Conservation (phyloP, 2,888 invertebrate genomes). For the Caenorhabditis sulstoni region DNA sequence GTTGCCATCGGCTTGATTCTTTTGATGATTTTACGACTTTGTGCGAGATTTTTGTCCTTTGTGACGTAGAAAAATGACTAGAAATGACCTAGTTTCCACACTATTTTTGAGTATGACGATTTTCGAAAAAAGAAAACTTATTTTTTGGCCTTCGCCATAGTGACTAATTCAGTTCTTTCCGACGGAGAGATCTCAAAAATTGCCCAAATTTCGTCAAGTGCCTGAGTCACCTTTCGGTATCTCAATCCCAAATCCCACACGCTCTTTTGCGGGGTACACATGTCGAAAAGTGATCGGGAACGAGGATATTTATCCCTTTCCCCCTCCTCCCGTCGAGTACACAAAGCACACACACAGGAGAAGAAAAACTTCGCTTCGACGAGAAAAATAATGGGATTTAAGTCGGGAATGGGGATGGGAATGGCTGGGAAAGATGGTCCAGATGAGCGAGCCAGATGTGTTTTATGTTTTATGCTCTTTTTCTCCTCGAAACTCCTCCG, state of each 20-base stretch:
- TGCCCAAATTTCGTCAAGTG: too few species aligned
- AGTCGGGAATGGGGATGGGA: too few species aligned
- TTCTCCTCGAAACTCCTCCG: not conserved
- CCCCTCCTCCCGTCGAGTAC: not conserved
- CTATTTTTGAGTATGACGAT: not conserved
- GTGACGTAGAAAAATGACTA: not conserved
- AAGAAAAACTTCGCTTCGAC: not conserved
- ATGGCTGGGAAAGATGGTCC: not conserved
- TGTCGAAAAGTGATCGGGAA: constrained; percentile 19
- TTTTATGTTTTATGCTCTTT: not conserved
- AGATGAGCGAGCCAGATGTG: constrained; percentile 15
- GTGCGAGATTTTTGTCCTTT: not conserved
- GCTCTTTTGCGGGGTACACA: not conserved
- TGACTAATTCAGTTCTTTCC: too few species aligned
- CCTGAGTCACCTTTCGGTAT: too few species aligned
- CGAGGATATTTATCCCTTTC: constrained; percentile 10
- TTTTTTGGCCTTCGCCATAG: too few species aligned
- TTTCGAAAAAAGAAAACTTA: too few species aligned
- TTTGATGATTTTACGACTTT: constrained; percentile 18
- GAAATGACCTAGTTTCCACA: too few species aligned
- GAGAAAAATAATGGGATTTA: constrained; percentile 5
- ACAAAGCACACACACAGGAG: not conserved
- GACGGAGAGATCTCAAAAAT: too few species aligned
- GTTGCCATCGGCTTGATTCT: constrained; percentile 17
- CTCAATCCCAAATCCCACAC: not conserved